Evolutionary conservation across 2,888 invertebrate genomes (phyloP).

Genomic region (Cordilura impudica): DNA sequence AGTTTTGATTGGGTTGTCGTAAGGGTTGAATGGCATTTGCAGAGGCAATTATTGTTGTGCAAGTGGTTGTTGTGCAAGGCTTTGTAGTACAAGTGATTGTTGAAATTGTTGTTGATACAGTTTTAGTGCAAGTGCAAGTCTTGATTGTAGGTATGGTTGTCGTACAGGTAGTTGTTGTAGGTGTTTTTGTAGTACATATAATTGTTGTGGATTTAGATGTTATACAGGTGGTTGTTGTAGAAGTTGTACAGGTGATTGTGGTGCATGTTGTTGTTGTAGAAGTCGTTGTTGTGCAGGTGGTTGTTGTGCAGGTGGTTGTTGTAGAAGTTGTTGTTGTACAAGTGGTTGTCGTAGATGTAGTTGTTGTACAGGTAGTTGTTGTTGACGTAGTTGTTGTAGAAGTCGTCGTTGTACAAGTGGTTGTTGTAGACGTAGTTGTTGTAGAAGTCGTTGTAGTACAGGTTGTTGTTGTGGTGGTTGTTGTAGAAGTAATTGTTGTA

Average conservation of each 20-base stretch:
- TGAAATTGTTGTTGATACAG: neutral
- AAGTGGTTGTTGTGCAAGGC: neutral
- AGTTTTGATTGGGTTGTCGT: neutral
- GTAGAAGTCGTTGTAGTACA: constrained; percentile 1
- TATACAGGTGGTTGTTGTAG: constrained; percentile 8
- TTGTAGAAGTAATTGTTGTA: constrained; percentile 3
- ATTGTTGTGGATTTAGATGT: neutral
- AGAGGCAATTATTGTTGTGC: neutral
- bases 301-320: constrained; percentile 8
- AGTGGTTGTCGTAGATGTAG: constrained; percentile 23
- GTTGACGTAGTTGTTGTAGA: neutral
- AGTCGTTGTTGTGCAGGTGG: constrained; percentile 10
- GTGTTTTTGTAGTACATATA: neutral
- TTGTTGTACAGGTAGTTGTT: constrained; percentile 4
- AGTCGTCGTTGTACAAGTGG: too few species aligned
- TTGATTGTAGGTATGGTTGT: neutral
- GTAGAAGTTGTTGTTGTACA: constrained; percentile 38
- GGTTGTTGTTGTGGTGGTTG: constrained; percentile 38
- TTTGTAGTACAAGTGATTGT: neutral
- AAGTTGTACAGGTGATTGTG: neutral
- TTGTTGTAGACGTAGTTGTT: neutral
- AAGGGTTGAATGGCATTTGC: constrained; percentile 25
- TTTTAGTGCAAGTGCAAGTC: too few species aligned
- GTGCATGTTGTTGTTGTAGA: constrained; percentile 24
- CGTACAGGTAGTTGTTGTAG: neutral